Evolutionary conservation across 2,113 vertebrate species (phyloP), one percentile per base, ranked within the genome.

Genomic region (Mobula hypostoma): DNA sequence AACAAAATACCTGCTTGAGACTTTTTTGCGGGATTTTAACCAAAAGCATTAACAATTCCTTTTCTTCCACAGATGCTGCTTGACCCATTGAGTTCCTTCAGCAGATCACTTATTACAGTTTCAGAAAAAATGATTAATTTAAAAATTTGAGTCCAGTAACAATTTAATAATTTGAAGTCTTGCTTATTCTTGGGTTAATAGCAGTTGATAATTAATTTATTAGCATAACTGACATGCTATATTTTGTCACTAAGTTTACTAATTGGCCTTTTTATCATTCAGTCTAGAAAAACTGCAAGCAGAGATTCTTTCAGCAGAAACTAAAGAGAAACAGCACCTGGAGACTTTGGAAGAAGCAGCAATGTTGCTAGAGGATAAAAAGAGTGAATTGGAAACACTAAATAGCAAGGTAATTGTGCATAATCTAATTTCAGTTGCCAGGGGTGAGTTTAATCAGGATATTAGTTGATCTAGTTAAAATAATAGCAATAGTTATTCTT

Each of bases 221-320:
- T 63, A 21, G 2, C 58, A 27, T 85, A 21, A 61, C 24, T 88
- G 11, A 6, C 11, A 29, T 24, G 58, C 21, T 61, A 63, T 85
- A 85, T 58, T 85, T 63, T 87, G 7, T 14, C 63, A 14, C 29
- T 32, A n/a, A 90, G n/a, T 90, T 90, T 90, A 90, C 40, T 66
- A 90, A 56, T 93, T 56, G 14, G 14, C 27, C 24, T 74, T 72
- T 94, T 27, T 95, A 94, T 1, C 94, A 93, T 40, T 32, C 94
- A 98, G 98, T 24, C 96, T 98, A 94, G 97, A 97, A 95, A 97
- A 96, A 87, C 96, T 97, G 91, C 97, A 97, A 1, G 95, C 94
- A 92, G 97, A 97, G 48, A 94, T 98, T 0, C 94, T 94, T 77
- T 94, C 95, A 24, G 97, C 97, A 0, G 96, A 97, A 94, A 95